Evolutionary conservation across 1,140 invertebrate genomes (phyloP), one percentile per base, ranked within the genome.

Genomic region (Platorchestia sp.): DNA sequence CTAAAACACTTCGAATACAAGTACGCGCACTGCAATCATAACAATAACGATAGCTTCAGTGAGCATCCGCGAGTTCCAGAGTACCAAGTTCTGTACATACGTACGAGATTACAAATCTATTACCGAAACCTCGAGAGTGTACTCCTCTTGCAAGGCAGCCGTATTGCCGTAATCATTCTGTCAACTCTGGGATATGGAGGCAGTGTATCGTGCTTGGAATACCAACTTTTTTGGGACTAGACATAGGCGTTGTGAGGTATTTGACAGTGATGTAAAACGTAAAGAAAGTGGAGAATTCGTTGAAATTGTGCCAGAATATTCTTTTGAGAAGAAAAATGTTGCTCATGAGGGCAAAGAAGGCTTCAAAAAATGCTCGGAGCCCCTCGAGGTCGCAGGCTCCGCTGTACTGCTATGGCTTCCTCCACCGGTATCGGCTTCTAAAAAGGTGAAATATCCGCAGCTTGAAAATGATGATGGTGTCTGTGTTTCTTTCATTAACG

Each of bases 131-230:
- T 89, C n/a, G n/a, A 44, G 43, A 89, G 42, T 14, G 87, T 89
- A 41, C 42, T 44, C 87, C 41, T 19, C 10, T 6, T 14, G 87
- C 87, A 89, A 89, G 42, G 42, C 87, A 41, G 43, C 10, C 87
- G 87, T 89, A 42, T n/a, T n/a, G n/a, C n/a, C n/a, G n/a, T n/a
- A n/a, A n/a, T 89, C 87, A 89, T 89, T 89, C 87, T 89, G 87
- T 89, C n/a, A 89, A 89, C 87, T 41, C n/a, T 89, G 87, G 87
- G 87, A 22, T 89, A 89, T 89, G 87, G 87, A 89, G 87, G 87
- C 87, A 42, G 87, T 42, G 87, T 44, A 89, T 89, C 41, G 87
- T 44, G 87, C 43, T 22, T 89, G n/a, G 87, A 89, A 89, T 89
- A 42, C 43, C 14, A 89, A 89, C 87, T 42, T 89, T 89, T 89